Evolutionary conservation across 2,888 invertebrate species (phyloP), one percentile per base, ranked within the genome.

Genomic region (Caenorhabditis zanzibari): DNA sequence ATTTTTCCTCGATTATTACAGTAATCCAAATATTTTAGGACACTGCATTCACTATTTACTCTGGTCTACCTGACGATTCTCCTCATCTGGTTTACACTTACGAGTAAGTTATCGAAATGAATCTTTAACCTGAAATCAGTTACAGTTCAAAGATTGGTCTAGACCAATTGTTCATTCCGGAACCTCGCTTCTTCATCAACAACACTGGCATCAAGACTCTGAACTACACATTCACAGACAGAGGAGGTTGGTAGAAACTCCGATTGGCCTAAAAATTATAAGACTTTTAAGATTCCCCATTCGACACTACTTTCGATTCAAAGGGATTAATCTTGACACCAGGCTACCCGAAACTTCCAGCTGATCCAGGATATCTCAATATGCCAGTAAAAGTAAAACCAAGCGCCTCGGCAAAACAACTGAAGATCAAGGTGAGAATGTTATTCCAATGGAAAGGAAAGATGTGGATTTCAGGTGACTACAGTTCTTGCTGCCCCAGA

Each of bases 281-380:
- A 22, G 12, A 22, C 22, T 12, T 41, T 66, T 56, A 28, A 75
- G 75, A 2, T 0, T 1, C 0, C 10, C 56, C 66, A 0, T 19
- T 2, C 2, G 38, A 52, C 0, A 41, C 59, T n/a, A 61, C 6
- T 0, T 69, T 69, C 26, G 22, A 16, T 16, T 10, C 5, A 2
- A 54, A 19, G 16, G 77, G 77, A n/a, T 63, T 77, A 22, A 32
- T 77, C 16, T 1, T 63, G 26, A 32, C 77, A 1, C 61, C 69
- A 0, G 24, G 35, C 0, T 77, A 22, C n/a, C 77, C 76, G 5
- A 14, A 35, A 5, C 7, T 38, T 38, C 38, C 24, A 26, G 59
- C 49, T 9, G 3, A 32, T 1, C 38, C 16, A 0, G 32, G n/a
- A 6, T 56, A 68, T 10, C 9, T 24, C 6, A 24, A 32, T 19